Conservation (phyloP, 1,140 invertebrate species). For the Coptotermes formosanus region DNA sequence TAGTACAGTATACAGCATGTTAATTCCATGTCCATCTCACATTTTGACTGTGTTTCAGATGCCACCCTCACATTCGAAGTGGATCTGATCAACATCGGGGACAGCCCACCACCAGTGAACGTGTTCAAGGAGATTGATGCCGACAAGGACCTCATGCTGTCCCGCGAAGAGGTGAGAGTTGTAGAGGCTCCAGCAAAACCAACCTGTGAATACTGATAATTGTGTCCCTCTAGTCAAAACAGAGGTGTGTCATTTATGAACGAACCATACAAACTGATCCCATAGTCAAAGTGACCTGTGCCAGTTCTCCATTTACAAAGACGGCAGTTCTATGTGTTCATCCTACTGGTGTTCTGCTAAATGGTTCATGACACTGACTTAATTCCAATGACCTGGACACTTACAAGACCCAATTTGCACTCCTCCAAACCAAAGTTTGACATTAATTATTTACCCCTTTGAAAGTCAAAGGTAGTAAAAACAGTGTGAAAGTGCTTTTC, state of each 20-base stretch:
- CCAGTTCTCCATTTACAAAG: no score
- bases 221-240: not conserved
- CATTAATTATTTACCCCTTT: no score
- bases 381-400: no score
- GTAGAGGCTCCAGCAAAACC: constrained; percentile 43
- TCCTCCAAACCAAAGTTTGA: no score
- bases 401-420: no score
- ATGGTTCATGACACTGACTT: no score
- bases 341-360: no score
- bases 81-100: constrained; percentile 87
- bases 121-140: constrained; percentile 96
- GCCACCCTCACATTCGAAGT: constrained; percentile 89
- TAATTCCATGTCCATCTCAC: not conserved
- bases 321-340: no score
- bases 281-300: no score
- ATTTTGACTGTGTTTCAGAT: constrained; percentile 51
- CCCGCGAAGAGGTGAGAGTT: constrained; percentile 86
- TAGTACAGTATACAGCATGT: not conserved
- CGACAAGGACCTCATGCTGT: constrained; percentile 85
- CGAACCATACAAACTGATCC: no score
- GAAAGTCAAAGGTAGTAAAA: no score
- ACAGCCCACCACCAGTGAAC: constrained; percentile 82
- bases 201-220: not conserved
- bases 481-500: no score
- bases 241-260: not conserved